Evolutionary conservation across 2,888 invertebrate species (phyloP).

Genomic region (Erebia ligea): DNA sequence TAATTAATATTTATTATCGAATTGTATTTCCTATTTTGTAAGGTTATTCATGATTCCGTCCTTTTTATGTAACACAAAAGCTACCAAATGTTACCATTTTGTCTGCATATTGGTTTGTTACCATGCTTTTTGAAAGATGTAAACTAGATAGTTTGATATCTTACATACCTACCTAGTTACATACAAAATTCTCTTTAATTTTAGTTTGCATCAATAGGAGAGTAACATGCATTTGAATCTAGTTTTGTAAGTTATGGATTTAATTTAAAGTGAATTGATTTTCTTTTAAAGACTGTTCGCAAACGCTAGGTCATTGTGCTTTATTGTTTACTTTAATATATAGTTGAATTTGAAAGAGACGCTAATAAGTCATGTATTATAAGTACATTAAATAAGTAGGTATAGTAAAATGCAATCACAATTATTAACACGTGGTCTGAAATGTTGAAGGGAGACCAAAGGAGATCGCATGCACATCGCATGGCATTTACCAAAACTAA

Average conservation of each 20-base stretch:
- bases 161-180: background rate
- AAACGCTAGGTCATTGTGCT: constrained; percentile 31
- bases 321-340: background rate
- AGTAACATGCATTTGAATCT: constrained; percentile 33
- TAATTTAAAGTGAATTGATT: constrained; percentile 26
- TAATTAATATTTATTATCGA: background rate
- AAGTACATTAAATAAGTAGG: constrained; percentile 34
- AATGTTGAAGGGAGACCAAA: constrained; percentile 19
- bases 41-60: constrained; percentile 8
- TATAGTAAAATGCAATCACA: constrained; percentile 36
- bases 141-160: background rate
- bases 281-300: constrained; percentile 34
- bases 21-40: background rate
- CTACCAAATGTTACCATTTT: constrained; percentile 47
- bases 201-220: constrained; percentile 8
- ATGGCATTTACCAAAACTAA: no score
- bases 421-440: constrained; percentile 26
- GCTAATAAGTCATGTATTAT: constrained; percentile 7
- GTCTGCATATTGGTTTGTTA: no score
- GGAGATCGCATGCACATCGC: no score
- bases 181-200: background rate
- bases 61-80: constrained; percentile 26
- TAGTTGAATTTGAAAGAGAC: constrained; percentile 12
- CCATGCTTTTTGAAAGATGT: background rate
- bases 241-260: constrained; percentile 28